These are phyloP conservation scores for Salarias fasciatus DNA, from an alignment of 2,797 vertebrate species.

Conservation along the genomic window DNA sequence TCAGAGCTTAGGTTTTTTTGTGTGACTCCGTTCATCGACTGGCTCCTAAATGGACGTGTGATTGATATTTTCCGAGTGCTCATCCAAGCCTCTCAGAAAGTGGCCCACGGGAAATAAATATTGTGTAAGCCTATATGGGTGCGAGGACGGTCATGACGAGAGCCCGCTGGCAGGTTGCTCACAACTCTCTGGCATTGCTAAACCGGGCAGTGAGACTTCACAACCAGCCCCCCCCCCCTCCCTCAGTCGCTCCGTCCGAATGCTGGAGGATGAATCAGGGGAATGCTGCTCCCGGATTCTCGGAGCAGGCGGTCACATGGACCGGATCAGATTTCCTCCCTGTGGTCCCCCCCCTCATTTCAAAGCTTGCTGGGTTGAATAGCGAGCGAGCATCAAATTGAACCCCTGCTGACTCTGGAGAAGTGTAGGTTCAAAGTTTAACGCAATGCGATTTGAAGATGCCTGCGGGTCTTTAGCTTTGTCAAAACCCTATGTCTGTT, in stretches of 20 bases:
- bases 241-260: background rate
- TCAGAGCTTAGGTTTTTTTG: background rate
- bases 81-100: conserved; percentile 29
- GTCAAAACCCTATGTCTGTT: too few relatives aligned
- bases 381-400: conserved; percentile 73
- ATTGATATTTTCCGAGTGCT: conserved; percentile 18
- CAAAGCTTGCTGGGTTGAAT: conserved; percentile 64
- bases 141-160: conserved; percentile 15
- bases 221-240: conserved; percentile 15
- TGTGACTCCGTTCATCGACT: too few relatives aligned
- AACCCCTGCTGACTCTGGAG: conserved; percentile 68
- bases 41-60: too few relatives aligned
- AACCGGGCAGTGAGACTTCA: conserved; percentile 33
- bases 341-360: conserved; percentile 45
- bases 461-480: conserved; percentile 16
- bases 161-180: conserved; percentile 37
- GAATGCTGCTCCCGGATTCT: conserved; percentile 72
- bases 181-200: conserved; percentile 35
- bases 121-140: conserved; percentile 25
- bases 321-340: conserved; percentile 76
- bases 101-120: conserved; percentile 36
- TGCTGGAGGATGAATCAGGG: conserved; percentile 69
- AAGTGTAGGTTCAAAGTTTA: conserved; percentile 36
- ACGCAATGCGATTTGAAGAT: conserved; percentile 33
- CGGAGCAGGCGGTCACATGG: conserved; percentile 71